Evolutionary conservation across 2,888 invertebrate genomes (phyloP).

Genomic region (Hydroisotoma schaefferi): DNA sequence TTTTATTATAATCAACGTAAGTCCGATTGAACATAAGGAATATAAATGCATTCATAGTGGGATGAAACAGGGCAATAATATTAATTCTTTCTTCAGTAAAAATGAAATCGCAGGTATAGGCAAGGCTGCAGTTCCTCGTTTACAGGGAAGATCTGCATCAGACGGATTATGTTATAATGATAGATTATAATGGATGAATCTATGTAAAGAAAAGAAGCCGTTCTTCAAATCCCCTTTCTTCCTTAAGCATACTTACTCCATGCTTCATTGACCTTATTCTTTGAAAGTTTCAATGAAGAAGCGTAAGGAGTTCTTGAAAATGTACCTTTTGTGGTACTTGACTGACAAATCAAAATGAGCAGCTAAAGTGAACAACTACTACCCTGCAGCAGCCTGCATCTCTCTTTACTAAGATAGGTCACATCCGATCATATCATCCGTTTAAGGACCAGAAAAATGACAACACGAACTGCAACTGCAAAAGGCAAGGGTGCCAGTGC

Average conservation of each 20-base stretch:
- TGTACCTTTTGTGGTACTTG: background rate
- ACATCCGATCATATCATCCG: no score
- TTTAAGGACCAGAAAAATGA: no score
- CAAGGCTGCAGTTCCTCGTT: no score
- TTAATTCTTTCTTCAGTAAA: slow-evolving; percentile 1
- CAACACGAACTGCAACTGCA: no score
- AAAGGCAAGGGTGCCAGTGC: background rate
- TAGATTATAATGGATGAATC: slow-evolving; percentile 4
- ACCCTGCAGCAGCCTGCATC: no score
- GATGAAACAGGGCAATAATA: slow-evolving; percentile 37
- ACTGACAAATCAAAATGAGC: slow-evolving; percentile 7
- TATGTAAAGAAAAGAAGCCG: no score
- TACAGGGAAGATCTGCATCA: background rate
- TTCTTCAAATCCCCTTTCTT: background rate
- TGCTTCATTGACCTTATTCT: slow-evolving; percentile 3
- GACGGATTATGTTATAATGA: slow-evolving; percentile 1
- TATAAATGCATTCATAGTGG: slow-evolving; percentile 40
- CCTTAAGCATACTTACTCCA: slow-evolving; percentile 2
- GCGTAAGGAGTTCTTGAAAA: background rate
- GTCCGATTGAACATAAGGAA: no score
- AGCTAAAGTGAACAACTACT: no score
- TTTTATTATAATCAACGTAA: no score
- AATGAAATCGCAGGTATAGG: no score
- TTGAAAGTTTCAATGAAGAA: background rate
- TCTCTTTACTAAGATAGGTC: no score